Conservation (phyloP, 2,113 vertebrate genomes). For the Phalacrocorax carbo region DNA sequence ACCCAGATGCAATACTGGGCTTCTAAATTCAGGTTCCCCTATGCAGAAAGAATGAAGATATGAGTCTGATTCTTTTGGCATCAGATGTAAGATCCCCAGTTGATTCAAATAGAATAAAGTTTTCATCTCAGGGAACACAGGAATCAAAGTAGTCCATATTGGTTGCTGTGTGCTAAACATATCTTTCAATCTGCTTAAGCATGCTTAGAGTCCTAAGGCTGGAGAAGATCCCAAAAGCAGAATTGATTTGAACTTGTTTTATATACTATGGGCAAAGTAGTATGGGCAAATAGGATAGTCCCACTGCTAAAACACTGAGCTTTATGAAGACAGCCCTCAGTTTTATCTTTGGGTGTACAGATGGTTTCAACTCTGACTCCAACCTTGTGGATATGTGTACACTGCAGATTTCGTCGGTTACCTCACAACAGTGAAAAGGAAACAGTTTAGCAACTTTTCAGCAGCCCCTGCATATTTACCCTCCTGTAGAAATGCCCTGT, state of each 20-base stretch:
- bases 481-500: not conserved
- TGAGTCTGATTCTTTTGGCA: not conserved
- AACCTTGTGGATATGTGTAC: not conserved
- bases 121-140: not conserved
- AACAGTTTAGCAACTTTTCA: not conserved
- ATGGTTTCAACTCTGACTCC: not conserved
- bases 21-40: not conserved
- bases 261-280: not conserved
- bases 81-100: not conserved
- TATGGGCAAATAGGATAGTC: not conserved
- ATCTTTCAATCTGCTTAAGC: not conserved
- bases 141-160: not conserved
- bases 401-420: not conserved
- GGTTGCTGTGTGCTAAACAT: not conserved
- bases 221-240: not conserved
- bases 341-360: not conserved
- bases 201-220: not conserved
- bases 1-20: not conserved
- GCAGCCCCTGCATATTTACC: not conserved
- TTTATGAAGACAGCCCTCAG: not conserved
- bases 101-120: not conserved
- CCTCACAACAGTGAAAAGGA: not conserved
- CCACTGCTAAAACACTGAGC: not conserved
- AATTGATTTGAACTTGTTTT: not conserved
- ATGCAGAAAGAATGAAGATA: not conserved